Evolutionary conservation across 2,113 vertebrate genomes (phyloP).

Genomic region (Corythoichthys haematopterus): DNA sequence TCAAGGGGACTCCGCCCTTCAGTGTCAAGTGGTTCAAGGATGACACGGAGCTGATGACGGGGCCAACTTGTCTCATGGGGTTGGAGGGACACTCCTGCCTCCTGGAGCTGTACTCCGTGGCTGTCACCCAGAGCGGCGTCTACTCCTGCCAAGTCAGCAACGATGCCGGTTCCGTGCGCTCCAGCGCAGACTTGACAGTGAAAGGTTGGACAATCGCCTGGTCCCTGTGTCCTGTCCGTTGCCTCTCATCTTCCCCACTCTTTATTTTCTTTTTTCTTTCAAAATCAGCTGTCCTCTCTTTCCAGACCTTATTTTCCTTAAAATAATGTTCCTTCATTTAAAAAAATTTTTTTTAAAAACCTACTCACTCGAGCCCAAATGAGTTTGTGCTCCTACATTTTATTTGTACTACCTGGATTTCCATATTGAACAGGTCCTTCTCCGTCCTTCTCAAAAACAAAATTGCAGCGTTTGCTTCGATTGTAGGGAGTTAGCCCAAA

Average conservation of each 20-base stretch:
- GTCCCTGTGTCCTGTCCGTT: conserved; percentile 16
- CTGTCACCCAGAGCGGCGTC: conserved; percentile 79
- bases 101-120: conserved; percentile 90
- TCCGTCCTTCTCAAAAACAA: not conserved
- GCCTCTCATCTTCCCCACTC: too few species aligned
- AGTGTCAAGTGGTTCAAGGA: conserved; percentile 94
- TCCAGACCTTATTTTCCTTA: too few species aligned
- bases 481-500: not conserved
- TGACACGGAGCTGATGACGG: conserved; percentile 84
- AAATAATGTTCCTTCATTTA: too few species aligned
- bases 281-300: too few species aligned
- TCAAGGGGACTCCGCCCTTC: conserved; percentile 92
- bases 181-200: conserved; percentile 81
- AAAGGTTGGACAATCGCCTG: conserved; percentile 71
- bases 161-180: conserved; percentile 90
- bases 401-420: not conserved
- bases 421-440: not conserved
- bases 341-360: too few species aligned
- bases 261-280: too few species aligned
- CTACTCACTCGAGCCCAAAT: too few species aligned
- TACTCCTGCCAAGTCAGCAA: conserved; percentile 95
- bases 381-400: too few species aligned
- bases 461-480: too few species aligned
- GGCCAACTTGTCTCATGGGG: conserved; percentile 86
- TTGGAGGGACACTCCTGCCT: conserved; percentile 84